phyloP scores from a whole-genome alignment of 1,140 invertebrate species.

The Neomicropteryx cornuta region DNA sequence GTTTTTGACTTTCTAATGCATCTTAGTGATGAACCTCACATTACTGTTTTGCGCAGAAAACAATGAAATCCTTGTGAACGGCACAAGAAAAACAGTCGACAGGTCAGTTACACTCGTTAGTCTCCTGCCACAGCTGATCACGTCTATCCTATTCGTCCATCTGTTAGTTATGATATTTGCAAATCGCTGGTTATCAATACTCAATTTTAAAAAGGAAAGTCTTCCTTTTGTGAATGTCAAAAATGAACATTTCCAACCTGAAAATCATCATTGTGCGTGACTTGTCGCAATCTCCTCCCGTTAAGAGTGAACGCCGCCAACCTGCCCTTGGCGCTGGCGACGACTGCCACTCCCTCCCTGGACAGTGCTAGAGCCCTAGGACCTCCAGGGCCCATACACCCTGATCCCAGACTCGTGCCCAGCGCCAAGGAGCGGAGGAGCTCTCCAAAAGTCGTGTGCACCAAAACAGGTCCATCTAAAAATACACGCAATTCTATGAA shows the following conservation, averaged over 20 bases:
- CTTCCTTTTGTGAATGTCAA: no score
- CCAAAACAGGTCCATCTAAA: conserved; percentile 85
- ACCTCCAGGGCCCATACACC: conserved; percentile 54
- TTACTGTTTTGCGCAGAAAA: no score
- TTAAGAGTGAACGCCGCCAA: conserved; percentile 91
- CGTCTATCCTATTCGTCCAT: no score
- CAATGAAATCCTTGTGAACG: no score
- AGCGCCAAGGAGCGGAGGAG: conserved; percentile 81
- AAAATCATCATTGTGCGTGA: conserved; percentile 89
- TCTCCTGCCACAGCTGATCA: no score
- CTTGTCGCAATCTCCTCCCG: conserved; percentile 74
- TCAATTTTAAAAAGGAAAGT: no score
- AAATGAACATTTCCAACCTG: conserved; percentile 51
- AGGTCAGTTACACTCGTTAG: no score
- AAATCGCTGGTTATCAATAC: no score
- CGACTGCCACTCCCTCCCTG: conserved; percentile 91
- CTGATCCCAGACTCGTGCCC: conserved; percentile 17
- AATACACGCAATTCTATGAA: not conserved
- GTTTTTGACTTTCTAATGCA: no score
- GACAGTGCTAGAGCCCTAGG: conserved; percentile 88
- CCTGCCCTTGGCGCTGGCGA: conserved; percentile 84
- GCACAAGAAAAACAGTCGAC: no score
- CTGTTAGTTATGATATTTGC: no score
- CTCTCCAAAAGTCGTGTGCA: conserved; percentile 98
- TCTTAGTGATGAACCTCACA: no score